Evolutionary conservation across 2,113 vertebrate species (phyloP).

Genomic region (Otis tarda): DNA sequence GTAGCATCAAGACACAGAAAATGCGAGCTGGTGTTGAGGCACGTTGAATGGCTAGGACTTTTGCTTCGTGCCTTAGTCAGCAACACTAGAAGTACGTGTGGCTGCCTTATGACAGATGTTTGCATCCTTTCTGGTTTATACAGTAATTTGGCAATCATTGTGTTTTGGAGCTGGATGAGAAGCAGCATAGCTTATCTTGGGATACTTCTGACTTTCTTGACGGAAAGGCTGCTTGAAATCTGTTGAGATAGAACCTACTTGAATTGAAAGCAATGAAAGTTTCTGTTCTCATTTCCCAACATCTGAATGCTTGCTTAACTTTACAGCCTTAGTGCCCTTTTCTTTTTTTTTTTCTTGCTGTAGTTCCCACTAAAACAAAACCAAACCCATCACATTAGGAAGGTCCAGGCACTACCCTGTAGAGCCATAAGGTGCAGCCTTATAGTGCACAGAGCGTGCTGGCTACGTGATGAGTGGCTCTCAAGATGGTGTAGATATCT

Average conservation of each 20-base stretch:
- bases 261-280: neutral
- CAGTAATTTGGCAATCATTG: neutral
- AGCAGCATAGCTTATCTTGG: neutral
- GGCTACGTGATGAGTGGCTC: neutral
- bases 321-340: neutral
- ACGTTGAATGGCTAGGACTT: too few species aligned
- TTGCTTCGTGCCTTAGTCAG: neutral
- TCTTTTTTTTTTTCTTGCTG: neutral
- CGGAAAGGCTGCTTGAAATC: neutral
- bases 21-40: neutral
- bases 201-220: neutral
- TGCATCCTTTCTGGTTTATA: neutral
- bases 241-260: neutral
- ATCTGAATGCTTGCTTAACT: neutral
- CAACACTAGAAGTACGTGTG: neutral
- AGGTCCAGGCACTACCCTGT: neutral
- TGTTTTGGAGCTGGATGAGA: neutral
- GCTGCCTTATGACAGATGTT: neutral
- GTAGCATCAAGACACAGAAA: neutral
- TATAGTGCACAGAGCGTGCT: accelerated
- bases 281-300: neutral
- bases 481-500: neutral
- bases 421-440: neutral
- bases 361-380: neutral
- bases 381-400: neutral